Base-by-base conservation (phyloP, 2,888 invertebrate genomes). In the Vannuccia rotundouncinata region DNA sequence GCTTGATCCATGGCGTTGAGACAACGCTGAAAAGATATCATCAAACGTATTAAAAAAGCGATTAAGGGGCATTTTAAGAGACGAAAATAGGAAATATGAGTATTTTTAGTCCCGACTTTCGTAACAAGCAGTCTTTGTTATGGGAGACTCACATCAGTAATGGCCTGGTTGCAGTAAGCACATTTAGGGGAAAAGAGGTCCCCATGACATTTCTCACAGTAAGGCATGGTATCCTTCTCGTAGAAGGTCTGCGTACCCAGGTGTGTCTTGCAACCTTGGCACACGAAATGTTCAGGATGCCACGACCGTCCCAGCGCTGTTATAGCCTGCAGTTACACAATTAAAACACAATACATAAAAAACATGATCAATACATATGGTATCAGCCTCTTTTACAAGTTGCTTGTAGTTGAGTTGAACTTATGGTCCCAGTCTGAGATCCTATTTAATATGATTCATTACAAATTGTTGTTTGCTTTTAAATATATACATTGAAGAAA, bases 161-260 rank as follows among this genome's bases (percentile, higher is more conserved):
- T 99, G 77, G 99, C 95, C 84, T 96, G 96, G 89, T 96, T 95
- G 91, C 99, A 99, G 89, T 97, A 96, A 84, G 95, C 95, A 90
- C 99, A 99, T 87, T 96, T 91, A 25, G 99, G 98, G 84, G 98
- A 97, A 90, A 99, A 99, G 82, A 98, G 91, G 87, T 95, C 95
- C 90, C 99, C 98, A 89, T 99, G 99, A 89, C 99, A 98, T 2
- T 93, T 92, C 89, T 99, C 99, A 90, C 99, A 99, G 90, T 96
- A 99, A 0, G 98, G 97, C 86, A 92, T 92, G 80, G 95, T 95
- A 84, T 97, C 96, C 83, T 97, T 91, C 89, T 99, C 98, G 89
- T 97, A 99, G 92, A 98, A 99, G 90, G 96, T 98, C 87, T 95
- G 92, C 80, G 97, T 97, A 82, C 97, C 98, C 86, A 99, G 90